Base-by-base conservation (phyloP, 2,797 vertebrate genomes). In the Luscinia megarhynchos region DNA sequence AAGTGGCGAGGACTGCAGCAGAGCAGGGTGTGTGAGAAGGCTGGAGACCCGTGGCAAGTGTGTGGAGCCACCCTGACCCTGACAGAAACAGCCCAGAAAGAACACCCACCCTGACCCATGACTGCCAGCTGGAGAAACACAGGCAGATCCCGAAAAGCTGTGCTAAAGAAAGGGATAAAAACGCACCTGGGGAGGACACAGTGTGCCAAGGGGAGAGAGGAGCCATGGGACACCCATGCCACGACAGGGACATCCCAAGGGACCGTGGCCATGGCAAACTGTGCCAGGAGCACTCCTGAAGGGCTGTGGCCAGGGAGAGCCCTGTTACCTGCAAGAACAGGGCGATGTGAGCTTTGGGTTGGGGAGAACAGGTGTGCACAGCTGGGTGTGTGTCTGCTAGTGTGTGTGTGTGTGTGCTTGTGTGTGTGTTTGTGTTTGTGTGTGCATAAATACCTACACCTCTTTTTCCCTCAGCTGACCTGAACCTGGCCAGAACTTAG, bases 151-250 rank as follows among this genome's bases (percentile, higher is more conserved):
- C 38, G 10, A 2, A 53, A 38, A 51, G 1, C 6, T 3, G 8
- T 36, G 6, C 40, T 43, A 75, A 22, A 55, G 21, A 55, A 75
- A 66, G 17, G 6, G 5, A 15, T 75, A 23, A 74, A 74, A 8
- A 15, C 1, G 3, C 17, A 8, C 2, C 43, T 58, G 8, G 4
- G 30, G 6, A 77, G 12, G 5, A 5, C 13, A 29, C 2, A 36
- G 51, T 8, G 5, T 38, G 19, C 14, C 36, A 76, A 36, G 38
- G 4, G 3, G 29, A 8, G 26, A 32, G 2, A 3, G 43, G 8
- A 63, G 9, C 12, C 10, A 5, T 22, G 11, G 32, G 54, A 38
- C 36, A 43, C 30, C 15, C 11, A 11, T 0, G 0, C 17, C 16
- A 20, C 10, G 27, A 57, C 12, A 29, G 22, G 18, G 10, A 43